Conservation (phyloP, 2,888 invertebrate genomes). For the Ormyrus thymus region DNA sequence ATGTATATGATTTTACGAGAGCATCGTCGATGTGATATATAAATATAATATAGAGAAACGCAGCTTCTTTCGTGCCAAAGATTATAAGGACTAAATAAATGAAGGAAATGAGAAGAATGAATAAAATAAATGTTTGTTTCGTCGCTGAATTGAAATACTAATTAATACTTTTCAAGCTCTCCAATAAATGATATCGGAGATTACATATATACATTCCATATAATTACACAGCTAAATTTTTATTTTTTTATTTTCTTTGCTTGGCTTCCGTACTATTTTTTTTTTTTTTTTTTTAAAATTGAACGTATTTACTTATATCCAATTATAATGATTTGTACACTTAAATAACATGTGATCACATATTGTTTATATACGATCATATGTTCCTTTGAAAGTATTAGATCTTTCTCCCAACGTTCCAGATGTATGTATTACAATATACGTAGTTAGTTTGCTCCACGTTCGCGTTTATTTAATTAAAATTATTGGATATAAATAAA, state of each 20-base stretch:
- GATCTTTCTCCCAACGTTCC: neutral
- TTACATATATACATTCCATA: neutral
- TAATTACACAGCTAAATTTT: constrained; percentile 4
- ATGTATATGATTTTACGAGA: constrained; percentile 50
- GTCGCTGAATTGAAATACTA: constrained; percentile 15
- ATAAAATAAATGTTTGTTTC: constrained; percentile 24
- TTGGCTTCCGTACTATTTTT: neutral
- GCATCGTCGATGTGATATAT: constrained; percentile 57
- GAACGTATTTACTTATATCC: constrained; percentile 2
- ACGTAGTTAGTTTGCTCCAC: too few species aligned
- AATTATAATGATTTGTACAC: constrained; percentile 3
- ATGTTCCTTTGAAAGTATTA: constrained; percentile 5
- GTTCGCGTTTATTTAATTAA: neutral
- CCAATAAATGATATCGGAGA: neutral
- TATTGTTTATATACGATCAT: neutral
- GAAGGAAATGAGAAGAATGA: constrained; percentile 14
- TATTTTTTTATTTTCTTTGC: constrained; percentile 16
- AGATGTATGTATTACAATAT: too few species aligned
- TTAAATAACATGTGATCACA: neutral
- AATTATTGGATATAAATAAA: constrained; percentile 27
- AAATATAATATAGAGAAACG: constrained; percentile 51
- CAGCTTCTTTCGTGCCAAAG: constrained; percentile 57
- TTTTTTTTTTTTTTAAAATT: neutral
- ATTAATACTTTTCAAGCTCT: constrained; percentile 8
- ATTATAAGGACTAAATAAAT: constrained; percentile 40